A percentile compares a stretch with the other conserved stretches of the same genome.
Conservation (phyloP, 2,797 vertebrate species). For the Tragopan temminckii region DNA sequence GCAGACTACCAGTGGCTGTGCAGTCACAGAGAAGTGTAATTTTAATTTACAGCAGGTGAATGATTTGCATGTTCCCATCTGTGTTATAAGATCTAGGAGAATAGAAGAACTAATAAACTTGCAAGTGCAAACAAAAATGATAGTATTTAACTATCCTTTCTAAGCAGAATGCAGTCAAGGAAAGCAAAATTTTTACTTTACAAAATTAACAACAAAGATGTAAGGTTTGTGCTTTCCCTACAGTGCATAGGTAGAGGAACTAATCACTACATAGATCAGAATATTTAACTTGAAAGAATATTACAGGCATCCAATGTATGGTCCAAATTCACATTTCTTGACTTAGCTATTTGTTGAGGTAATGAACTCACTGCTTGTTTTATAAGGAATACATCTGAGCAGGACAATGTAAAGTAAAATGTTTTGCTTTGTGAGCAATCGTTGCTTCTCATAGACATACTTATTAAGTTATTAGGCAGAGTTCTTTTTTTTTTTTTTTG, state of each 20-base stretch:
- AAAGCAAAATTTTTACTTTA: background rate
- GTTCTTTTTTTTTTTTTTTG: background rate
- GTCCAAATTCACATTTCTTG: background rate
- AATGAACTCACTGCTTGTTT: background rate
- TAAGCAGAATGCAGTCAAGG: background rate
- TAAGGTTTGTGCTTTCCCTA: background rate
- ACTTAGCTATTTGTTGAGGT: background rate
- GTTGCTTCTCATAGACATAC: background rate
- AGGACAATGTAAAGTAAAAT: background rate
- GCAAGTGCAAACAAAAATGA: background rate
- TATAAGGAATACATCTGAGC: background rate
- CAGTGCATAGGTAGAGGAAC: background rate
- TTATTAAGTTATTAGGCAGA: background rate
- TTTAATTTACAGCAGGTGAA: background rate
- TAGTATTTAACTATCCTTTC: background rate
- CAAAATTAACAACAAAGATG: background rate
- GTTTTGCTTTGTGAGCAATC: background rate
- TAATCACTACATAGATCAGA: background rate
- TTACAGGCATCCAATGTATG: fast-evolving
- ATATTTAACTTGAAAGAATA: background rate
- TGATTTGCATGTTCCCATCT: background rate
- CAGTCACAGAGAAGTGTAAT: background rate
- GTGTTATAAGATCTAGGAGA: background rate
- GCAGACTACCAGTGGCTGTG: background rate
- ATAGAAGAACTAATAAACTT: background rate